phyloP scores from a whole-genome alignment of 2,888 invertebrate genomes.

The Rhodophaea formosa region DNA sequence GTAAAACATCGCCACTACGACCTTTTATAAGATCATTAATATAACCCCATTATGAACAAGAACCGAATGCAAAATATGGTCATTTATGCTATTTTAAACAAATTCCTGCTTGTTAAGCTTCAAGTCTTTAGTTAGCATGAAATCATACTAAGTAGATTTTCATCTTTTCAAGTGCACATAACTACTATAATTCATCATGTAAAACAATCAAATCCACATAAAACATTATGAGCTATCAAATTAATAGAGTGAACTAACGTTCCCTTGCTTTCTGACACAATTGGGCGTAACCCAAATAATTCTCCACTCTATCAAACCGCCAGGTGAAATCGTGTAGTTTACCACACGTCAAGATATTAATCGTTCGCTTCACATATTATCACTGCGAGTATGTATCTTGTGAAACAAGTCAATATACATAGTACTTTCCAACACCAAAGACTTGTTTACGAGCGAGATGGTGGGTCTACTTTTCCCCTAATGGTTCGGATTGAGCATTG shows the following conservation, averaged over 20 bases:
- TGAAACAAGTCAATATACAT: conserved; percentile 13
- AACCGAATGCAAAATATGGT: too few species aligned
- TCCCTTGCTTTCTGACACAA: neutral
- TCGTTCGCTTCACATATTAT: neutral
- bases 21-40: too few species aligned
- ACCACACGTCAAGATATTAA: conserved; percentile 10
- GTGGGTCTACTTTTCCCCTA: conserved; percentile 27
- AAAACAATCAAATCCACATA: too few species aligned
- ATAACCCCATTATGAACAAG: too few species aligned
- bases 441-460: conserved; percentile 28
- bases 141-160: too few species aligned
- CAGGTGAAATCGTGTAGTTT: conserved; percentile 4
- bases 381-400: conserved; percentile 1
- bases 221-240: neutral
- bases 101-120: too few species aligned
- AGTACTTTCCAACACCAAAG: conserved; percentile 25
- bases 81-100: too few species aligned
- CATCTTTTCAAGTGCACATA: too few species aligned
- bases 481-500: conserved; percentile 25
- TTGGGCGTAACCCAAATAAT: neutral
- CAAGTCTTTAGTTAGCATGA: too few species aligned
- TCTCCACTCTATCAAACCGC: neutral
- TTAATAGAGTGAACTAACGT: neutral
- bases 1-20: too few species aligned
- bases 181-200: too few species aligned